Evolutionary conservation across 2,888 invertebrate species (phyloP).

Genomic region (Xestobium rufovillosum): DNA sequence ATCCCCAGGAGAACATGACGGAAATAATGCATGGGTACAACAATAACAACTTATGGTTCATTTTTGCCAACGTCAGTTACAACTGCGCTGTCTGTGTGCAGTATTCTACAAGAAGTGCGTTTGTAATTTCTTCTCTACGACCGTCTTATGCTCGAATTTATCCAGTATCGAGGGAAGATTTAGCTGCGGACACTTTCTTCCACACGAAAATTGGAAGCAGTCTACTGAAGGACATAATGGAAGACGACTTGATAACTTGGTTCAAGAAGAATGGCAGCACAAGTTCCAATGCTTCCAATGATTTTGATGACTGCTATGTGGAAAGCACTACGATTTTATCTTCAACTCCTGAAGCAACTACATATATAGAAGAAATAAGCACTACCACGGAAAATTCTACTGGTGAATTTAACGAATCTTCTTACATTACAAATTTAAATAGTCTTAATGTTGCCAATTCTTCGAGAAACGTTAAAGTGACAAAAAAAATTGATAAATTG

Average conservation of each 20-base stretch:
- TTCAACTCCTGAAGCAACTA: not conserved
- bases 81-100: conserved; percentile 57
- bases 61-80: conserved; percentile 54
- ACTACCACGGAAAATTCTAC: conserved; percentile 12
- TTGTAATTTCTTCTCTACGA: conserved; percentile 53
- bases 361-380: conserved; percentile 1
- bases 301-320: conserved; percentile 5
- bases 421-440: too few species aligned
- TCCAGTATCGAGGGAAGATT: conserved; percentile 53
- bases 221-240: conserved; percentile 53
- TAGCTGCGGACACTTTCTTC: conserved; percentile 58
- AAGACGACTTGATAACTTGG: conserved; percentile 61
- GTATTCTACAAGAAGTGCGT: conserved; percentile 52
- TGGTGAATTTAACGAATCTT: conserved; percentile 13
- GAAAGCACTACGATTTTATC: conserved; percentile 9
- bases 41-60: conserved; percentile 57
- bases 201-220: conserved; percentile 54
- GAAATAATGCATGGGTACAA: conserved; percentile 55
- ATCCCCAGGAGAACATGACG: conserved; percentile 50
- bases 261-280: conserved; percentile 53
- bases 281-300: conserved; percentile 29
- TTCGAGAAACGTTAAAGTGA: conserved; percentile 8
- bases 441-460: not conserved
- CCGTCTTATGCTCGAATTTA: conserved; percentile 58
- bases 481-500: conserved; percentile 2